Conservation (phyloP, 2,797 vertebrate species). For the Potorous gilbertii region DNA sequence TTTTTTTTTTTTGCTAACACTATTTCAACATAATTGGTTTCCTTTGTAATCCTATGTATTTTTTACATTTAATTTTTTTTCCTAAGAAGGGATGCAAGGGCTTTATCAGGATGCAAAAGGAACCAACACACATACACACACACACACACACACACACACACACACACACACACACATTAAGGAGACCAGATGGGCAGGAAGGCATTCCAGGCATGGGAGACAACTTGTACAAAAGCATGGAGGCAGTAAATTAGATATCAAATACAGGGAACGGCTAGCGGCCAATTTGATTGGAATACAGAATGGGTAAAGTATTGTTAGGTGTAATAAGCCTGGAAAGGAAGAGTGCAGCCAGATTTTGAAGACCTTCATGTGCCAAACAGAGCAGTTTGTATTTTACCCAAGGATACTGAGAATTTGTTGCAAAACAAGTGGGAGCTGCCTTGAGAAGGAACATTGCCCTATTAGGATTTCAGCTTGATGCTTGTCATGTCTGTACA, state of each 20-base stretch:
- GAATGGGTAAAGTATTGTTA: not conserved
- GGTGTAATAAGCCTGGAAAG: not conserved
- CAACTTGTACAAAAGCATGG: not conserved
- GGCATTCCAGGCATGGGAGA: not conserved
- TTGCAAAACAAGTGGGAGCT: slow-evolving; percentile 10
- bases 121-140: too few species aligned
- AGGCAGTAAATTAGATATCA: not conserved
- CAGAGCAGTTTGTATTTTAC: not conserved
- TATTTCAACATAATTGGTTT: not conserved
- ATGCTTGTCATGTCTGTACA: slow-evolving; percentile 64
- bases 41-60: not conserved
- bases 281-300: not conserved
- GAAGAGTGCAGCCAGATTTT: not conserved
- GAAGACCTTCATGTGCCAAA: not conserved
- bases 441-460: slow-evolving; percentile 55
- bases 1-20: not conserved
- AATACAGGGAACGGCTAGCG: not conserved
- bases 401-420: not conserved
- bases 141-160: too few species aligned
- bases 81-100: not conserved
- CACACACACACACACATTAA: not conserved
- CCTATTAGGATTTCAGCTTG: slow-evolving; percentile 71
- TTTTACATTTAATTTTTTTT: not conserved
- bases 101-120: not conserved
- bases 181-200: not conserved